Conservation (phyloP, 2,797 vertebrate genomes). For the Trichosurus vulpecula region DNA sequence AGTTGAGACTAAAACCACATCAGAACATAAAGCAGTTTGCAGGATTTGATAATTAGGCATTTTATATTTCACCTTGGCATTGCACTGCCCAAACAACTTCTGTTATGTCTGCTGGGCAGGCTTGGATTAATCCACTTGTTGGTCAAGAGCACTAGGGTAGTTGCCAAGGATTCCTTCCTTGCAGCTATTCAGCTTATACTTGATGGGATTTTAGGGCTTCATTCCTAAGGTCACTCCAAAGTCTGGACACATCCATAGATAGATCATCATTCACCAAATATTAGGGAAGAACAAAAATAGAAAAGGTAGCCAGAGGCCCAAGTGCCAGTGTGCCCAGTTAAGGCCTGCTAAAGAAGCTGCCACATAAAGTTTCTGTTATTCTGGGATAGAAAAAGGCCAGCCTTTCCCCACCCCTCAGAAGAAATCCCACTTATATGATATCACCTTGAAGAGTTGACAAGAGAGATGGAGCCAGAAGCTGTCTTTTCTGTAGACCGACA, state of each 20-base stretch:
- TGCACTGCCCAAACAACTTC: background rate
- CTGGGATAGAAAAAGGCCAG: background rate
- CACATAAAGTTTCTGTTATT: background rate
- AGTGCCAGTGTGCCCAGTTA: background rate
- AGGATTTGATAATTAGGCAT: background rate
- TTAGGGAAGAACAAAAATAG: background rate
- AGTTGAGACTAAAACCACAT: background rate
- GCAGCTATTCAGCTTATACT: background rate
- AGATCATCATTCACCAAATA: background rate
- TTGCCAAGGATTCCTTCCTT: background rate
- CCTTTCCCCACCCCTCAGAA: background rate
- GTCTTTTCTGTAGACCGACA: background rate
- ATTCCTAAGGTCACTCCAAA: background rate
- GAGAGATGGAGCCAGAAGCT: background rate
- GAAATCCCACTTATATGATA: background rate
- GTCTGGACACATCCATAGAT: background rate
- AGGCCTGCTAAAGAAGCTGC: background rate
- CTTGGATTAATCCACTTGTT: background rate
- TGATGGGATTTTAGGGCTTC: background rate
- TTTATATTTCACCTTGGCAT: background rate
- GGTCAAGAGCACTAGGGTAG: background rate
- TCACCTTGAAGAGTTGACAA: background rate
- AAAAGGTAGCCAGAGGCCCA: background rate
- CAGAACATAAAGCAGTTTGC: background rate
- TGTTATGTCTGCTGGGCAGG: background rate